These are phyloP conservation scores for Dromiciops gliroides DNA, from an alignment of 2,113 vertebrate species.

Conservation along the genomic window DNA sequence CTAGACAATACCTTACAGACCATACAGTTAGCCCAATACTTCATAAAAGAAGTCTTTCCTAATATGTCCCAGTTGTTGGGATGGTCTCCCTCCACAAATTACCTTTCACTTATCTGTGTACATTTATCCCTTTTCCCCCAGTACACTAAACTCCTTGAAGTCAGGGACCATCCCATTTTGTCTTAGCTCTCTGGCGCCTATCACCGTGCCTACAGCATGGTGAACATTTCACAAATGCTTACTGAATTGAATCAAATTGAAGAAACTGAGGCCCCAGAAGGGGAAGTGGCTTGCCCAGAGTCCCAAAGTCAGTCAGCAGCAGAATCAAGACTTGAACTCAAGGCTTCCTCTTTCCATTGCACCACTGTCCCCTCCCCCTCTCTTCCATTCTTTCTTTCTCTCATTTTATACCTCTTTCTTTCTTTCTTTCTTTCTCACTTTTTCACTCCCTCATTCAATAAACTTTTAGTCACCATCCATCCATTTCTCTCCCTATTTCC, in stretches of 20 bases:
- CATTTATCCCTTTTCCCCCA: background rate
- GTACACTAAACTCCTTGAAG: background rate
- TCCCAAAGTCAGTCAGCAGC: background rate
- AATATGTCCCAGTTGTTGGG: background rate
- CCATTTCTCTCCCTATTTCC: background rate
- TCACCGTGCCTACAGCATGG: background rate
- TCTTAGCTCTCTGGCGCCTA: background rate
- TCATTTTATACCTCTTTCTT: background rate
- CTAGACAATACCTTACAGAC: background rate
- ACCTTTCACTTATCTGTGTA: background rate
- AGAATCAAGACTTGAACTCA: background rate
- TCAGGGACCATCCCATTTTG: background rate
- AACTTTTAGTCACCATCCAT: background rate
- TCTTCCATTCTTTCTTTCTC: background rate
- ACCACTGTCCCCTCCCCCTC: background rate
- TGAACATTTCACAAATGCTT: background rate
- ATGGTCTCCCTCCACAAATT: background rate
- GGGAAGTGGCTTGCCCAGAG: background rate
- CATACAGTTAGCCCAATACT: background rate
- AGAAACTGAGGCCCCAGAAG: background rate
- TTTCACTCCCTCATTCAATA: background rate
- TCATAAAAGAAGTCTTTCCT: background rate
- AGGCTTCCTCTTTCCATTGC: background rate
- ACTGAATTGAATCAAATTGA: background rate
- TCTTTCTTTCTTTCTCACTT: background rate